A percentile compares a stretch with the other conserved stretches of the same genome.
phyloP scores from a whole-genome alignment of 2,888 invertebrate genomes.

The Reticulitermes lucifugus region DNA sequence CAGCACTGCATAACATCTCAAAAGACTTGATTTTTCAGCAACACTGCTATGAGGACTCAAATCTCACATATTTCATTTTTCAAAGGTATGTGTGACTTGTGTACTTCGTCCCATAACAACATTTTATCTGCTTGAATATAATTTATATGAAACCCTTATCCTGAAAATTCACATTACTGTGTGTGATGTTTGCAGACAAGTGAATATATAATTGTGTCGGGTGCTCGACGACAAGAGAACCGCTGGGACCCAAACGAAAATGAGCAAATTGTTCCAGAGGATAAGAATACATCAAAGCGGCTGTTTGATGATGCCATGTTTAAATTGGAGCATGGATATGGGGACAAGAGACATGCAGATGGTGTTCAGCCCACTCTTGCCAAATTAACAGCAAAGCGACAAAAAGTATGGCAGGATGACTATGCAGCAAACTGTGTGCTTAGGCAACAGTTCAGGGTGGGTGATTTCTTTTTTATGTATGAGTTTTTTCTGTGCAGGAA shows the following conservation, averaged over 20 bases:
- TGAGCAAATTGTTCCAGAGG: conserved; percentile 92
- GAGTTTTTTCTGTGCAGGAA: no score
- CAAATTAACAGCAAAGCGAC: conserved; percentile 81
- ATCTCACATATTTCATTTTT: no score
- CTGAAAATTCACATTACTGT: no score
- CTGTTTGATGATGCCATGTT: conserved; percentile 98
- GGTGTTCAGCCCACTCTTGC: conserved; percentile 79
- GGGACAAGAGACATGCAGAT: conserved; percentile 79
- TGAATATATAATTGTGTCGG: conserved; percentile 95
- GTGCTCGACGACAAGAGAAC: conserved; percentile 96
- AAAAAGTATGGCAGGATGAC: conserved; percentile 90
- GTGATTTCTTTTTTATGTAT: conserved; percentile 54
- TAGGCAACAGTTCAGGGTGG: conserved; percentile 87
- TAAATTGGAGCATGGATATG: conserved; percentile 91
- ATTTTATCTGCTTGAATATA: no score
- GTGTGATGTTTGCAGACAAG: neutral
- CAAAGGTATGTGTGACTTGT: no score
- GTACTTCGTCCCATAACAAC: no score
- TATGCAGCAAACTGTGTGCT: conserved; percentile 90
- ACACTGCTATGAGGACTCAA: no score
- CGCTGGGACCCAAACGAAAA: conserved; percentile 98
- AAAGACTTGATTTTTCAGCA: no score
- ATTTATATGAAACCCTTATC: no score
- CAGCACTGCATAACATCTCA: no score
- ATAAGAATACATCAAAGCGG: conserved; percentile 89